phyloP scores from a whole-genome alignment of 1,140 invertebrate species.

The Goniozus legneri region DNA sequence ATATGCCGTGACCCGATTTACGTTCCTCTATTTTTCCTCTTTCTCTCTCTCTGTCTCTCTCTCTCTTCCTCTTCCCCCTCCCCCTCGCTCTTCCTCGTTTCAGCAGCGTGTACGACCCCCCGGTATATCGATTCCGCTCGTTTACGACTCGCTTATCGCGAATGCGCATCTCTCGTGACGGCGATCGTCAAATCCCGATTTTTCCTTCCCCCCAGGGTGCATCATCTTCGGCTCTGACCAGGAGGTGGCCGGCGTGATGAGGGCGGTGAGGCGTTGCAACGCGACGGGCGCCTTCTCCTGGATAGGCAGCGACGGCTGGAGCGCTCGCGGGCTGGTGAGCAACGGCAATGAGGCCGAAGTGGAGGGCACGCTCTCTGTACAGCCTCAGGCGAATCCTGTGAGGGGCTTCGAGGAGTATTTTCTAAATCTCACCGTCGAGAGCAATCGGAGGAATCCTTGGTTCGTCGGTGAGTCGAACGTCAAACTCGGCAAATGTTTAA shows the following conservation, averaged over 20 bases:
- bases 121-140: no score
- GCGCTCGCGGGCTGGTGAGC: slow-evolving; percentile 76
- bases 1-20: background rate
- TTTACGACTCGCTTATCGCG: no score
- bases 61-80: background rate
- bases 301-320: slow-evolving; percentile 95
- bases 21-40: background rate
- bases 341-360: slow-evolving; percentile 85
- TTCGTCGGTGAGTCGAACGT: slow-evolving; percentile 84
- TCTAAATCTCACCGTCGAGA: slow-evolving; percentile 77
- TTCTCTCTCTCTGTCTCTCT: slow-evolving; percentile 2
- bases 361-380: slow-evolving; percentile 87
- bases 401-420: slow-evolving; percentile 87
- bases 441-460: slow-evolving; percentile 88
- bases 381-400: slow-evolving; percentile 85
- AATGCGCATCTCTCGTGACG: no score
- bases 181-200: no score
- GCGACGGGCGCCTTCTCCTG: slow-evolving; percentile 89
- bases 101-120: no score
- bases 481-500: no score
- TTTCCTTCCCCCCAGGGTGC: slow-evolving; percentile 64
- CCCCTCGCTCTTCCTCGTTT: no score
- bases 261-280: slow-evolving; percentile 79
- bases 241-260: slow-evolving; percentile 92
- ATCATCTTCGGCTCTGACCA: slow-evolving; percentile 96